Percentiles rank a stretch among this genome's conserved stretches.
phyloP scores from a whole-genome alignment of 1,140 invertebrate genomes.

The Philaenus spumarius region DNA sequence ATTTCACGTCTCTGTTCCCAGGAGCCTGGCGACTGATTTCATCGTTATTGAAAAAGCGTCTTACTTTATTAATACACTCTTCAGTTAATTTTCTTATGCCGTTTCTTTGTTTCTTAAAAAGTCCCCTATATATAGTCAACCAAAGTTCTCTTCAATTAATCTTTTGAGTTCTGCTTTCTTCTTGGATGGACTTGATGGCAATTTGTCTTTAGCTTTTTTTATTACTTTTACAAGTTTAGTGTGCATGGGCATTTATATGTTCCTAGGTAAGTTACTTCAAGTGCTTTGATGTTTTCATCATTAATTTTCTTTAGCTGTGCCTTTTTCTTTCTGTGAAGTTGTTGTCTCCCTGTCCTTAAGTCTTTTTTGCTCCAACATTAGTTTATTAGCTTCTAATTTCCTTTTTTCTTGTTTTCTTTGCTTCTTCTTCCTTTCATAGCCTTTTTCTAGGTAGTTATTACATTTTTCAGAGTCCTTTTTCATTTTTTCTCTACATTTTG shows the following conservation, averaged over 20 bases:
- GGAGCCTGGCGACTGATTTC: not conserved
- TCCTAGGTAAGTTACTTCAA: no score
- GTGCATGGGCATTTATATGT: no score
- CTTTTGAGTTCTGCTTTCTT: not conserved
- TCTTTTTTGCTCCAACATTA: not conserved
- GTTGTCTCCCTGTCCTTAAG: not conserved
- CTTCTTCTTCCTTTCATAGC: not conserved
- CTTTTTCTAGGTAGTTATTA: not conserved
- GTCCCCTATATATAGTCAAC: not conserved
- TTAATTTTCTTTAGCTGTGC: not conserved
- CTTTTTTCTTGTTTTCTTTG: not conserved
- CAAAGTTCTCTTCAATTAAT: not conserved
- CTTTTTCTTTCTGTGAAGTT: not conserved
- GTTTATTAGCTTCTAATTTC: not conserved
- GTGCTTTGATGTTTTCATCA: no score
- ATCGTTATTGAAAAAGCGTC: not conserved
- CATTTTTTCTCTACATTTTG: not conserved
- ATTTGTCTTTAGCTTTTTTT: no score
- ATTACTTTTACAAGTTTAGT: no score
- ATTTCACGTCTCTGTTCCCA: not conserved
- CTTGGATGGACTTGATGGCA: not conserved
- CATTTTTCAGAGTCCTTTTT: no score
- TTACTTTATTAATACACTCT: not conserved
- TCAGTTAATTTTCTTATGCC: not conserved
- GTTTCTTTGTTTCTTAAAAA: not conserved